A percentile compares a stretch with the other conserved stretches of the same genome.
phyloP scores from a whole-genome alignment of 2,797 vertebrate species.

The Limnodromus scolopaceus region DNA sequence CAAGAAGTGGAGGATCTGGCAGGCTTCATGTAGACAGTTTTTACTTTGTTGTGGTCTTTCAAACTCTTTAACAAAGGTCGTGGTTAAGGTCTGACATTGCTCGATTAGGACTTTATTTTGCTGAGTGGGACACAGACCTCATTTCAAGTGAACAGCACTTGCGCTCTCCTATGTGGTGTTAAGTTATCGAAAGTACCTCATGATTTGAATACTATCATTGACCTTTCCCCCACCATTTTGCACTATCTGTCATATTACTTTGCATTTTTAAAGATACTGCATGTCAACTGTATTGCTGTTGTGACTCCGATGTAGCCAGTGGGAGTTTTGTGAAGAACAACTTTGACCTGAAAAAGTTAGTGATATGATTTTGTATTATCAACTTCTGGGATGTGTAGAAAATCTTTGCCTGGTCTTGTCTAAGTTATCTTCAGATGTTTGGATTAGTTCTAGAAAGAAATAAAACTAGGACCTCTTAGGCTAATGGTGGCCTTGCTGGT shows the following conservation, averaged over 20 bases:
- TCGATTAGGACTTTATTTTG: neutral
- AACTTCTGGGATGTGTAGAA: neutral
- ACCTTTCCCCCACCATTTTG: neutral
- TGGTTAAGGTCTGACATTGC: neutral
- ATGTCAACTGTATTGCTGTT: neutral
- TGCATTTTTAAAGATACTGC: neutral
- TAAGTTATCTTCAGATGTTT: neutral
- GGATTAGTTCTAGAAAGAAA: neutral
- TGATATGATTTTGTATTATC: neutral
- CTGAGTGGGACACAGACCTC: neutral
- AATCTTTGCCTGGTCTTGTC: neutral
- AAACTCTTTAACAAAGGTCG: neutral
- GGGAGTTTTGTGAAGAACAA: neutral
- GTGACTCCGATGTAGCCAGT: neutral
- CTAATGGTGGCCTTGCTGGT: neutral
- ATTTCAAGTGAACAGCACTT: neutral
- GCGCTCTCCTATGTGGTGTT: rapidly evolving
- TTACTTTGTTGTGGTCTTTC: neutral
- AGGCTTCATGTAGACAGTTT: neutral
- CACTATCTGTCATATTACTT: neutral
- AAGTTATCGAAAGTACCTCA: neutral
- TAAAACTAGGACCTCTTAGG: neutral
- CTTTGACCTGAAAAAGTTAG: neutral
- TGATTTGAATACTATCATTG: neutral
- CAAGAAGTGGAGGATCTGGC: neutral